These are phyloP conservation scores for Trichogramma pretiosum DNA, from an alignment of 1,140 invertebrate species.

Conservation along the genomic window DNA sequence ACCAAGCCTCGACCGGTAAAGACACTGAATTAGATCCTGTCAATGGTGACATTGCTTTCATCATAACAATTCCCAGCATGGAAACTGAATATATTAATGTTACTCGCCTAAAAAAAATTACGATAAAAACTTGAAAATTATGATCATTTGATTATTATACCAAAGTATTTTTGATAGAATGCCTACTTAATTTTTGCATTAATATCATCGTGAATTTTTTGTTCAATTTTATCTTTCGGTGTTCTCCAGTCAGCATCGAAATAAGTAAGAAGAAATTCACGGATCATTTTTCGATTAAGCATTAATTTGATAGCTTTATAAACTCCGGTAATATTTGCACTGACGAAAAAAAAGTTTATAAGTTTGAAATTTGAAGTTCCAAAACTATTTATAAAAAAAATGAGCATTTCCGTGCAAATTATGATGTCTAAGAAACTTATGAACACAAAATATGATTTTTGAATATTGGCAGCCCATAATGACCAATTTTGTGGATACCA, in stretches of 20 bases:
- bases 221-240: too few species aligned
- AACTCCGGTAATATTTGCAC: slow-evolving; percentile 6
- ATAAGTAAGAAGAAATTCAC: too few species aligned
- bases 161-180: too few species aligned
- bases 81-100: neutral
- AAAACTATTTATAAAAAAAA: slow-evolving; percentile 1
- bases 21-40: neutral
- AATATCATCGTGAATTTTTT: neutral
- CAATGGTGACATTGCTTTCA: neutral
- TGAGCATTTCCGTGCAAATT: slow-evolving; percentile 2
- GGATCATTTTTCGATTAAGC: too few species aligned
- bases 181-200: neutral
- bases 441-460: neutral
- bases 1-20: slow-evolving; percentile 6
- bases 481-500: slow-evolving; percentile 6
- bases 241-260: too few species aligned
- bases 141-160: too few species aligned
- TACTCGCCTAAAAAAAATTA: neutral
- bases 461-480: neutral
- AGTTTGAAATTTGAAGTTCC: neutral
- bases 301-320: slow-evolving; percentile 2
- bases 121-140: too few species aligned
- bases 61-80: neutral
- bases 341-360: slow-evolving; percentile 5
- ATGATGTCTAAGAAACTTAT: slow-evolving; percentile 1